These are phyloP conservation scores for Dasypolia templi DNA, from an alignment of 2,888 invertebrate species.

Conservation along the genomic window DNA sequence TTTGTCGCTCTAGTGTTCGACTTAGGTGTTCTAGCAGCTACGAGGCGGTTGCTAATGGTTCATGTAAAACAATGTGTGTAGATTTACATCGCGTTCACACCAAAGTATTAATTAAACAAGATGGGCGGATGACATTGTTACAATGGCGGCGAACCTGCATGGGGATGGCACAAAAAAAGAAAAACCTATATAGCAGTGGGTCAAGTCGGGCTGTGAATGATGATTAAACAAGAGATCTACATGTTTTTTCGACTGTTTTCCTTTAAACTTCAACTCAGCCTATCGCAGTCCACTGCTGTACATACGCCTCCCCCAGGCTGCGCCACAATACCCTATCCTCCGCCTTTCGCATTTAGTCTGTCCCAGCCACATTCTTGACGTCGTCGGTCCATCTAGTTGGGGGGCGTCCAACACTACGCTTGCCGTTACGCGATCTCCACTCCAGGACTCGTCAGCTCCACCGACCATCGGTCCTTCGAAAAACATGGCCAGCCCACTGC, in stretches of 20 bases:
- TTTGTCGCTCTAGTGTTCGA: constrained; percentile 44
- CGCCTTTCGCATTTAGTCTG: too few species aligned
- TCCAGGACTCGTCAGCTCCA: too few species aligned
- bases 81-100: background rate
- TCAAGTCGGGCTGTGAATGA: background rate
- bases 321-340: too few species aligned
- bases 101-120: background rate
- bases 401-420: too few species aligned
- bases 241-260: background rate
- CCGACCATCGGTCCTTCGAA: too few species aligned
- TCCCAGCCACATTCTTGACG: too few species aligned
- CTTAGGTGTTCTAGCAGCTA: constrained; percentile 20
- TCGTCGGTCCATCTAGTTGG: too few species aligned
- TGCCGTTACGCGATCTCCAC: too few species aligned
- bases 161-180: background rate
- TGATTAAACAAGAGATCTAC: background rate
- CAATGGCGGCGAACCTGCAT: background rate
- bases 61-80: constrained; percentile 25
- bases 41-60: constrained; percentile 34
- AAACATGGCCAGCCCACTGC: too few species aligned
- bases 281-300: too few species aligned
- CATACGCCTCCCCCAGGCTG: too few species aligned
- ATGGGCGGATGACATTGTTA: background rate
- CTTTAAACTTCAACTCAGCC: too few species aligned
- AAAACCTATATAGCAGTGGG: background rate